These are phyloP conservation scores for Neopipo cinnamomea DNA, from an alignment of 2,113 vertebrate species.

Conservation along the genomic window DNA sequence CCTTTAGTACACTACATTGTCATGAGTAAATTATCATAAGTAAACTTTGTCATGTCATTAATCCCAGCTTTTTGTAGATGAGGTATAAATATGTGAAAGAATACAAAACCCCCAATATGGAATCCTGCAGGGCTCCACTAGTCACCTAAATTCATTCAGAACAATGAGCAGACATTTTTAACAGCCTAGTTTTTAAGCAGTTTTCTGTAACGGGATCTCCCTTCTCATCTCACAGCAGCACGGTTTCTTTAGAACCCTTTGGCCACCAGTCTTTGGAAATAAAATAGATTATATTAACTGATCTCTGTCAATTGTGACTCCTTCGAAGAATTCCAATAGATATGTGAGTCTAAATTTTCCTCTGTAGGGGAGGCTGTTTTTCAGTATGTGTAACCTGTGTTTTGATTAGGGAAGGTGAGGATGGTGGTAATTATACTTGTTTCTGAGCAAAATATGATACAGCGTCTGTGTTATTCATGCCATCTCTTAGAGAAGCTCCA, in stretches of 20 bases:
- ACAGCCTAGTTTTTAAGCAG: not conserved
- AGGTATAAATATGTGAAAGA: not conserved
- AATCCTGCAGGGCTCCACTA: not conserved
- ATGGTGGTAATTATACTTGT: not conserved
- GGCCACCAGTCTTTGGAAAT: not conserved
- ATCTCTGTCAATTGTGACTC: not conserved
- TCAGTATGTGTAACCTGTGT: not conserved
- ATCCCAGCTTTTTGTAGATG: not conserved
- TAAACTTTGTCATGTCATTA: not conserved
- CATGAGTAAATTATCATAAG: not conserved
- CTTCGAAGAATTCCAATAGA: not conserved
- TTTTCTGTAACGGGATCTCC: not conserved
- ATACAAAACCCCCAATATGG: not conserved
- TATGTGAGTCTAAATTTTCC: not conserved
- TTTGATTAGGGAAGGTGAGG: not conserved
- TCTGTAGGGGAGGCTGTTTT: not conserved
- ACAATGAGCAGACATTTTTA: not conserved
- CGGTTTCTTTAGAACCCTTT: not conserved
- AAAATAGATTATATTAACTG: not conserved
- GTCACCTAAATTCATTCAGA: not conserved
- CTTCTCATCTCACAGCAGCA: not conserved
- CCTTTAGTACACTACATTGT: not conserved
- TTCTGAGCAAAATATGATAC: not conserved
- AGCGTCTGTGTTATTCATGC: not conserved
- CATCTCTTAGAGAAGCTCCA: not conserved